Conservation (phyloP, 2,797 vertebrate species). For the Acanthurus tractus region DNA sequence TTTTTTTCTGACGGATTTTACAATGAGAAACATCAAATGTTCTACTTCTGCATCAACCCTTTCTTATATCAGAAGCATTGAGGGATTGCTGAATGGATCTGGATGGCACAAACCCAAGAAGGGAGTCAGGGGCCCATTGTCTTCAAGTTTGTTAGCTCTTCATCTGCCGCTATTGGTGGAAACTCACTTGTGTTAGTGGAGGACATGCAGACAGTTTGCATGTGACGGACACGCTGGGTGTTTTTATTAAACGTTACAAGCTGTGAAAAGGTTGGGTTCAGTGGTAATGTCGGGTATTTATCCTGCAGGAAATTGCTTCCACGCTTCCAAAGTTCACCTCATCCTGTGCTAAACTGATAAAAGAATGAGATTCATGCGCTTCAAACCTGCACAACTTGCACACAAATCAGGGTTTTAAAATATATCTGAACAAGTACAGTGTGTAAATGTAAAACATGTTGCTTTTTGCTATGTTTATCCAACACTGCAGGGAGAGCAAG, state of each 20-base stretch:
- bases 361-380: background rate
- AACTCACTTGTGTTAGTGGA: constrained; percentile 1
- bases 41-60: background rate
- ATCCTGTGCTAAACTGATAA: constrained; percentile 1
- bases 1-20: background rate
- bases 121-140: background rate
- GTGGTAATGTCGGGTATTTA: constrained; percentile 8
- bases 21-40: background rate
- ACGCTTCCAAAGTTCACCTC: background rate
- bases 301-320: background rate
- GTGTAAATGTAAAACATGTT: background rate
- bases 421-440: background rate
- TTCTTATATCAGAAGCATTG: background rate
- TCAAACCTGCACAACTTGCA: background rate
- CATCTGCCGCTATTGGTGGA: background rate
- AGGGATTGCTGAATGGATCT: background rate
- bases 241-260: constrained; percentile 9
- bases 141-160: background rate
- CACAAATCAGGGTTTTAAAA: background rate
- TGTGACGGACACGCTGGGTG: constrained; percentile 1
- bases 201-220: background rate
- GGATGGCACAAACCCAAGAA: background rate
- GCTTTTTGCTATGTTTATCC: background rate
- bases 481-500: background rate
- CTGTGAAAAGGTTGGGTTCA: background rate